These are phyloP conservation scores for Sinocyclocheilus maitianheensis DNA, from an alignment of 2,113 vertebrate genomes.

Conservation along the genomic window DNA sequence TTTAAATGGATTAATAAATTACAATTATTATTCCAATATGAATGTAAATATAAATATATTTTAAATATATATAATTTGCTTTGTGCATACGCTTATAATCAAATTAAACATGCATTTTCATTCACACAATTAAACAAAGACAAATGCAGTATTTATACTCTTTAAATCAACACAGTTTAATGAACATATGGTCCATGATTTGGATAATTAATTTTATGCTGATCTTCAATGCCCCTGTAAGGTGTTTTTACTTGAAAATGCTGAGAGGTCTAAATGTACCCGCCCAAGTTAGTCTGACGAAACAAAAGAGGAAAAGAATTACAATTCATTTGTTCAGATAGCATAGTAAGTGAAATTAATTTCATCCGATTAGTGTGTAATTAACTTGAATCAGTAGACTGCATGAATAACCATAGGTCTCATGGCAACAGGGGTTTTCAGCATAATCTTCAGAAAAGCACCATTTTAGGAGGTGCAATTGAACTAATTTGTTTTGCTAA, in stretches of 20 bases:
- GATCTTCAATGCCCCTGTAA: constrained; percentile 6
- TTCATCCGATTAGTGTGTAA: constrained; percentile 45
- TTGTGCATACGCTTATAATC: too few relatives aligned
- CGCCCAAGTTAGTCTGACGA: constrained; percentile 15
- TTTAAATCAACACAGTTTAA: constrained; percentile 15
- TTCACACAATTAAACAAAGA: background rate
- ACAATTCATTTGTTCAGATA: constrained; percentile 36
- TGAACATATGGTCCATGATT: constrained; percentile 36
- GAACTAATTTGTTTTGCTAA: background rate
- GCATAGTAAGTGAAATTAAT: constrained; percentile 41
- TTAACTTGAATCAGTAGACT: constrained; percentile 34
- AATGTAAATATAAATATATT: too few relatives aligned
- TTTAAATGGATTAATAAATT: too few relatives aligned
- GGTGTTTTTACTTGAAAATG: constrained; percentile 36
- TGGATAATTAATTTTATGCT: constrained; percentile 45
- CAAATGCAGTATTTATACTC: background rate
- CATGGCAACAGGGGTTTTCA: constrained; percentile 4
- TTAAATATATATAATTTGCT: too few relatives aligned
- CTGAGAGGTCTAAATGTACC: constrained; percentile 27
- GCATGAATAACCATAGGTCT: constrained; percentile 43
- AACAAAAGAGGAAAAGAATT: constrained; percentile 33
- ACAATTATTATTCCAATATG: too few relatives aligned
- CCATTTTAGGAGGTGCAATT: background rate
- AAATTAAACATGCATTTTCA: background rate
- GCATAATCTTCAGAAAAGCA: constrained; percentile 1